Base-by-base conservation (phyloP, 2,113 vertebrate species). In the Rattus rattus region DNA sequence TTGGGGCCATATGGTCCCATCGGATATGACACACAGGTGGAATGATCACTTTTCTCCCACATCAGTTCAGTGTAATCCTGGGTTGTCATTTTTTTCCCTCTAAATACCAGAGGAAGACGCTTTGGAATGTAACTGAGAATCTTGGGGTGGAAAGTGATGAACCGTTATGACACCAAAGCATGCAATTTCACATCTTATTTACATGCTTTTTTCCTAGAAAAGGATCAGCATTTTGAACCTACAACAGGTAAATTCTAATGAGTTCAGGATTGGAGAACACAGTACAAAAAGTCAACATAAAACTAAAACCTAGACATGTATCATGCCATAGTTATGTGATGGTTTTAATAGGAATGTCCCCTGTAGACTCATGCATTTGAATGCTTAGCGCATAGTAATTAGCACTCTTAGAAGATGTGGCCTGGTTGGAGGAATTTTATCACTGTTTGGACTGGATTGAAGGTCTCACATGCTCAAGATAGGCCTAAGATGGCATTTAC, bases 161-260 rank as follows among this genome's bases (percentile, higher is more conserved):
- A 95, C 87, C 5, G 5, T 54, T 87, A 63, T 92, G 20, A 89
- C 30, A 81, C 30, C 30, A 43, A 81, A 76, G 26, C 26, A 73
- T 36, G 7, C 33, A 61, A 87, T 52, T 84, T 95, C 14, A 72
- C 49, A 77, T 61, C 52, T 67, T 11, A 24, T 56, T 88, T 79
- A 92, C 22, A 88, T 65, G 1, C 14, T 89, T 54, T 33, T 16
- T 88, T 43, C 49, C 85, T 65, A 67, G 47, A 69, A 86, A 90
- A 85, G 22, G 76, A 61, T 59, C 10, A 93, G 13, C 39, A 81
- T 70, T 88, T 30, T 90, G 61, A 92, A 94, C 20, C 30, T 47
- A 4, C 22, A 69, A 7, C 9, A 19, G 61, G 10, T 69, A 85
- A 63, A 79, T 47, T 63, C 7, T 63, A n/a, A 84, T 59, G 59